Conservation (phyloP, 1,140 invertebrate species). For the Lordiphosa mommai region DNA sequence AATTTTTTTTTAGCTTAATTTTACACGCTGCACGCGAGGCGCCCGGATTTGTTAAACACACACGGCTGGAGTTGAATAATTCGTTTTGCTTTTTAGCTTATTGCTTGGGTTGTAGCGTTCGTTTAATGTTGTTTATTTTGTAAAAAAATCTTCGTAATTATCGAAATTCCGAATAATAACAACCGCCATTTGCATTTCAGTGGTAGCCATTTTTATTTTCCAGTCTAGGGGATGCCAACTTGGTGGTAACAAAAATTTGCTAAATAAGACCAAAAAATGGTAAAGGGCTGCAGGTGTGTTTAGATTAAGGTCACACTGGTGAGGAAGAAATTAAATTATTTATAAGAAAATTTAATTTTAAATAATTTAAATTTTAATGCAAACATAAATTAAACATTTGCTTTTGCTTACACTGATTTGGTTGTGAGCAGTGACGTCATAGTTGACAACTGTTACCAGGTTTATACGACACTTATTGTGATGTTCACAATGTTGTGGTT, state of each 20-base stretch:
- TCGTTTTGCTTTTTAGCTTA: slow-evolving; percentile 46
- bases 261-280: slow-evolving; percentile 33
- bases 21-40: slow-evolving; percentile 27
- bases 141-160: slow-evolving; percentile 76
- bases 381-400: too few species aligned
- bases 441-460: too few species aligned
- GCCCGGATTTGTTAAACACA: slow-evolving; percentile 30
- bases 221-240: slow-evolving; percentile 54
- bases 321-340: too few species aligned
- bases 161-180: slow-evolving; percentile 78
- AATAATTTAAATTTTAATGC: too few species aligned
- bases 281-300: not conserved
- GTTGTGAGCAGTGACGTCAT: too few species aligned
- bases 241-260: slow-evolving; percentile 12
- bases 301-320: too few species aligned
- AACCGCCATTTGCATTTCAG: slow-evolving; percentile 74
- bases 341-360: too few species aligned
- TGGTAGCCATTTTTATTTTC: slow-evolving; percentile 78
- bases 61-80: slow-evolving; percentile 33
- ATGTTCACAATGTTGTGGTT: too few species aligned
- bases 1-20: slow-evolving; percentile 52
- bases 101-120: slow-evolving; percentile 37
- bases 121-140: slow-evolving; percentile 73
- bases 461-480: too few species aligned
- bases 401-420: too few species aligned